A percentile compares a stretch with the other conserved stretches of the same genome.
Evolutionary conservation across 2,888 invertebrate genomes (phyloP).

Genomic region (Trypoxylon attenuatum): DNA sequence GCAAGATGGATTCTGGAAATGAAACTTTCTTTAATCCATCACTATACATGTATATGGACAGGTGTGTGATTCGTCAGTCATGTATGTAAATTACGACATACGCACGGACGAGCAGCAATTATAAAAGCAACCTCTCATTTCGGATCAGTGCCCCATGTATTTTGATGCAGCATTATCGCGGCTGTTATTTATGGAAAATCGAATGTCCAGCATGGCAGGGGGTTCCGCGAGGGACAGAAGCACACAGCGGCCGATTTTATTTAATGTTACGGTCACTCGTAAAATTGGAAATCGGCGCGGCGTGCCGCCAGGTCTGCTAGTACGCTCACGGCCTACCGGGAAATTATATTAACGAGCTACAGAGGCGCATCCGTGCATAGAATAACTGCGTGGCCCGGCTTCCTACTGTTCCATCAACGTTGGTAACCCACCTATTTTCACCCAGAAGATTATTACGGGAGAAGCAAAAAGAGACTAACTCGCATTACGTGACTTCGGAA

Average conservation of each 20-base stretch:
- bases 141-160: slow-evolving; percentile 1
- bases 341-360: slow-evolving; percentile 24
- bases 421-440: slow-evolving; percentile 20
- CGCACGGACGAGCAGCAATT: slow-evolving; percentile 35
- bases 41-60: too few relatives aligned
- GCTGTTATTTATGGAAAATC: slow-evolving; percentile 35
- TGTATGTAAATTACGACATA: slow-evolving; percentile 39
- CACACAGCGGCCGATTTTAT: slow-evolving; percentile 26
- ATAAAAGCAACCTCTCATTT: slow-evolving; percentile 29
- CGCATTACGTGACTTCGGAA: slow-evolving; percentile 25
- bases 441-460: slow-evolving; percentile 15
- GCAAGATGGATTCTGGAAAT: too few relatives aligned
- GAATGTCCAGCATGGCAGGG: slow-evolving; percentile 27
- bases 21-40: too few relatives aligned
- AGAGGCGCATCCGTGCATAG: neutral
- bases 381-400: neutral
- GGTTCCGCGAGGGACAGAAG: neutral
- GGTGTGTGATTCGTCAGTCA: slow-evolving; percentile 29
- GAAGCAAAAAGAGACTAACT: slow-evolving; percentile 11
- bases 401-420: neutral
- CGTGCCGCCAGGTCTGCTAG: neutral
- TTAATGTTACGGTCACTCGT: slow-evolving; percentile 38
- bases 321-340: neutral
- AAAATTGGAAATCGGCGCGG: slow-evolving; percentile 31
- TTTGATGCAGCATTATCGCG: slow-evolving; percentile 26